A percentile compares a stretch with the other conserved stretches of the same genome.
These are phyloP conservation scores for Varanus komodoensis DNA, from an alignment of 2,113 vertebrate species.

Conservation along the genomic window DNA sequence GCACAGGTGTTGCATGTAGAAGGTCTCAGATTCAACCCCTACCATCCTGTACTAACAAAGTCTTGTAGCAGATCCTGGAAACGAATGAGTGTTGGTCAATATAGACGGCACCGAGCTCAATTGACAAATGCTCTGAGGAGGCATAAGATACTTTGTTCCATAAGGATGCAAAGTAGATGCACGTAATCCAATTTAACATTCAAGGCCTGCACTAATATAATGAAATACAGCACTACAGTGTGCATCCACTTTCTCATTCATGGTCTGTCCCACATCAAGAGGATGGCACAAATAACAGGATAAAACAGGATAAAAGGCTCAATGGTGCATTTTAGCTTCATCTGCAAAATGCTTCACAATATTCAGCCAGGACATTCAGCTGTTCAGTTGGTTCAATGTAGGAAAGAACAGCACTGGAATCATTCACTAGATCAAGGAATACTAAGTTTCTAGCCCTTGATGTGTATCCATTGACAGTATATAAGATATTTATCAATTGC, in stretches of 20 bases:
- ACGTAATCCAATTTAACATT: not conserved
- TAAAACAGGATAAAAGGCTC: not conserved
- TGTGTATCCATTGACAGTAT: too few relatives aligned
- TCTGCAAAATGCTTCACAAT: not conserved
- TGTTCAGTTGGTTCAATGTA: not conserved
- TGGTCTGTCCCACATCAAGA: not conserved
- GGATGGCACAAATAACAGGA: not conserved
- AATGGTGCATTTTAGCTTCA: not conserved
- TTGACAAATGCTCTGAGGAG: not conserved
- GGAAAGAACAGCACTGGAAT: not conserved
- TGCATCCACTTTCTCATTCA: not conserved
- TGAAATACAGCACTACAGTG: not conserved
- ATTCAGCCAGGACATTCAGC: not conserved
- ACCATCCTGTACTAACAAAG: not conserved
- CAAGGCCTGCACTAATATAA: not conserved
- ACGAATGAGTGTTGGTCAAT: too few relatives aligned
- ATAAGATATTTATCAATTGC: not conserved
- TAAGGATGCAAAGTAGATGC: not conserved
- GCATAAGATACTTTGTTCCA: not conserved
- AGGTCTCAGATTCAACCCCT: not conserved
- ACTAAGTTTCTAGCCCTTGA: too few relatives aligned
- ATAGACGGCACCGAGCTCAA: not conserved
- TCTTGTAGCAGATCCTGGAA: too few relatives aligned
- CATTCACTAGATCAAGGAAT: not conserved
- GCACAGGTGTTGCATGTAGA: too few relatives aligned